A percentile compares a stretch with the other conserved stretches of the same genome.
Evolutionary conservation across 1,140 invertebrate species (phyloP).

Genomic region (Eriosoma lanigerum): DNA sequence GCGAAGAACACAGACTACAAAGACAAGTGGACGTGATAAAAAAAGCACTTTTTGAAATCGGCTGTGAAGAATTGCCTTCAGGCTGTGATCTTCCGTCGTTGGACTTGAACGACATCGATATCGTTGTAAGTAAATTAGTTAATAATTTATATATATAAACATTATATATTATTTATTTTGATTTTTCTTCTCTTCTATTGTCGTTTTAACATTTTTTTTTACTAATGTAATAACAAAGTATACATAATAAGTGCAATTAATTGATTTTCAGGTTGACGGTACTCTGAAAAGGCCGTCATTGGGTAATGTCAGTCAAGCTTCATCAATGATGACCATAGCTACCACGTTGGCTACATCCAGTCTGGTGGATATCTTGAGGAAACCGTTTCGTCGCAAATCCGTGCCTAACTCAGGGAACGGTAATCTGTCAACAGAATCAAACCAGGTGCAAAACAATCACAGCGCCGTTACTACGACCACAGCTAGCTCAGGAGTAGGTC

Average conservation of each 20-base stretch:
- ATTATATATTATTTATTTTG: too few species aligned
- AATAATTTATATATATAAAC: not conserved
- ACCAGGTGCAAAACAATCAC: slow-evolving; percentile 28
- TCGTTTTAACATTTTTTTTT: not conserved
- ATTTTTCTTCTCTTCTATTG: too few species aligned
- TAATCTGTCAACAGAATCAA: slow-evolving; percentile 16
- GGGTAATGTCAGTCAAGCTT: slow-evolving; percentile 59
- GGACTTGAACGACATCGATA: slow-evolving; percentile 38
- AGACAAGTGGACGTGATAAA: slow-evolving; percentile 79
- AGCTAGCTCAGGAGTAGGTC: slow-evolving; percentile 52
- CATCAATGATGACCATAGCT: slow-evolving; percentile 52
- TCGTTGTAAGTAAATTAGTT: slow-evolving; percentile 10
- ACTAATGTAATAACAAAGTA: not conserved
- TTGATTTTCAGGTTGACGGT: slow-evolving; percentile 5
- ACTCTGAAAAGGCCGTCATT: slow-evolving; percentile 57
- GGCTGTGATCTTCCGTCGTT: slow-evolving; percentile 68
- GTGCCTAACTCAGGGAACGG: slow-evolving; percentile 62
- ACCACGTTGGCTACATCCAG: slow-evolving; percentile 58
- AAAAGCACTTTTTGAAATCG: slow-evolving; percentile 78
- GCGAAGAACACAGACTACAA: slow-evolving; percentile 77
- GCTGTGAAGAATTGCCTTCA: slow-evolving; percentile 82
- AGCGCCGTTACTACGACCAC: slow-evolving; percentile 52
- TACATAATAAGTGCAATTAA: not conserved
- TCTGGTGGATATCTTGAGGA: slow-evolving; percentile 64
- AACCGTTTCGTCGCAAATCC: slow-evolving; percentile 69